These are phyloP conservation scores for Holotrichia oblita DNA, from an alignment of 1,140 invertebrate genomes.

Conservation along the genomic window DNA sequence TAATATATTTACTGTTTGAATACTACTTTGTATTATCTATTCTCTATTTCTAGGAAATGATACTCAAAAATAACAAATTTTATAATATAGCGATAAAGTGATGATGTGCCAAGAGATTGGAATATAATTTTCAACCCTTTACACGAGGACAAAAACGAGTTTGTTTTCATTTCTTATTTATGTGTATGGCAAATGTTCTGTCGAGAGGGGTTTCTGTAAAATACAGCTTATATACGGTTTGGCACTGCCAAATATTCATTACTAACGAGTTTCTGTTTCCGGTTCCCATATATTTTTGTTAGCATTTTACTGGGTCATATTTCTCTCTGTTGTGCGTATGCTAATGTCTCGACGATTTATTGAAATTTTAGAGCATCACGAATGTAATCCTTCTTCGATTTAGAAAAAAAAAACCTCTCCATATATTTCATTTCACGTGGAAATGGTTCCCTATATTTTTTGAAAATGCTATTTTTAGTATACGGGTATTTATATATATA, in stretches of 20 bases:
- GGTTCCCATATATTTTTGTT: constrained; percentile 33
- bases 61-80: too few relatives aligned
- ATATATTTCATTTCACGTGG: neutral
- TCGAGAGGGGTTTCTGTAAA: neutral
- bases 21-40: too few relatives aligned
- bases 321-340: neutral
- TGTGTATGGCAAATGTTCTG: neutral
- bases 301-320: neutral
- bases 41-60: too few relatives aligned
- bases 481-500: neutral
- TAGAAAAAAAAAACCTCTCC: neutral
- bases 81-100: too few relatives aligned
- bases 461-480: neutral
- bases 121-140: neutral
- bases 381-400: neutral
- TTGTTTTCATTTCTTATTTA: constrained; percentile 26
- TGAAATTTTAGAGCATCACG: constrained; percentile 7
- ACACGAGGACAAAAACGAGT: constrained; percentile 10
- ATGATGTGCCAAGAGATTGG: neutral
- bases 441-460: neutral
- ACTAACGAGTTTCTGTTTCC: constrained; percentile 35
- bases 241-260: constrained; percentile 32
- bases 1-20: too few relatives aligned
- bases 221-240: constrained; percentile 11
- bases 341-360: neutral